Base-by-base conservation (phyloP, 2,113 vertebrate species). In the Chlamydotis undulata region DNA sequence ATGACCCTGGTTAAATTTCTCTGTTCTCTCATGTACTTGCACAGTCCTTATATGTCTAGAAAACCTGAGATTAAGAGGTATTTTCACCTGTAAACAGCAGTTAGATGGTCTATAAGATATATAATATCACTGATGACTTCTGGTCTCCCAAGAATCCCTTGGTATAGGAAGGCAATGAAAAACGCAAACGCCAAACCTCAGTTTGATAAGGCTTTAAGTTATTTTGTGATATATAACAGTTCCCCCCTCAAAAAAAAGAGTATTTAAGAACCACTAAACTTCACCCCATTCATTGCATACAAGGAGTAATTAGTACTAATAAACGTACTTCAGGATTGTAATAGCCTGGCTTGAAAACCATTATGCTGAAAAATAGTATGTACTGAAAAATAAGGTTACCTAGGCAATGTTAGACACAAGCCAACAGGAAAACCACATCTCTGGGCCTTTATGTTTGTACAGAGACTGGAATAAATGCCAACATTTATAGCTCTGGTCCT, bases 31-130 rank as follows among this genome's bases (percentile, higher is more conserved):
- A 41, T 6, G 5, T n/a, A 68, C 22, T 49, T 71, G 28, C 19
- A 37, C 3, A 60, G 26, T 28, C 15, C 31, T 81, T 47, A 4
- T 6, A 37, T 0, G 9, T 29, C 37, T 28, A 77, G 4, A 19
- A 63, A 76, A 37, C 5, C 8, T 18, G 67, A n/a, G 8, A 11
- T 0, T 1, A 83, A 61, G 23, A 45, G 14, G 3, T 64, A 61
- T 79, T 93, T 83, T 73, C 67, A 89, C 57, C 49, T 87, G 35
- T 73, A 63, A 75, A 43, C 0, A 26, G 17, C 1, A 81, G 14
- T 19, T 25, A 31, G 18, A 22, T 2, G 10, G n/a, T 45, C 29
- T 37, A 8, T 28, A 50, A 65, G 29, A 61, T 10, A 41, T 1
- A 52, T 12, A 18, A 19, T 28, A 45, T 12, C 29, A 7, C 13